These are phyloP conservation scores for Agrilus cyanescens DNA, from an alignment of 2,888 invertebrate genomes.

Conservation along the genomic window DNA sequence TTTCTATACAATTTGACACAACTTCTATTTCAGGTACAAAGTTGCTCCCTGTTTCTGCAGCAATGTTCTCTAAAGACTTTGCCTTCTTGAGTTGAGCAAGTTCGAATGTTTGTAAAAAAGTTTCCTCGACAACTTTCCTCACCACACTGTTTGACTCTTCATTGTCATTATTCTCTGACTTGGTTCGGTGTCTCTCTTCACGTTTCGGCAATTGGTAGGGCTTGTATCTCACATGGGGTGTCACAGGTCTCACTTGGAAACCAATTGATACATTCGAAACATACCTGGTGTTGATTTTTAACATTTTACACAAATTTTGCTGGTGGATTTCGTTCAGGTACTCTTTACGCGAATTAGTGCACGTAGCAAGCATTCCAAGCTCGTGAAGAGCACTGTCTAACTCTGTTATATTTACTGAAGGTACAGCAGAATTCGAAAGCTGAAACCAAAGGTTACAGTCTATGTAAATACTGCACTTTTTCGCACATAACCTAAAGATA, in stretches of 20 bases:
- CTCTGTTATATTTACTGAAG: conserved; percentile 35
- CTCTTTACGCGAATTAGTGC: conserved; percentile 45
- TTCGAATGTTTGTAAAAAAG: conserved; percentile 24
- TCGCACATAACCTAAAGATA: too few relatives aligned
- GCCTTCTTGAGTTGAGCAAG: conserved; percentile 42
- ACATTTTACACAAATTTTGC: conserved; percentile 36
- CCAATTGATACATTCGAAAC: conserved; percentile 52
- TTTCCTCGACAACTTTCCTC: conserved; percentile 24
- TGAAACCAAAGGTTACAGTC: too few relatives aligned
- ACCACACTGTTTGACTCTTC: conserved; percentile 23
- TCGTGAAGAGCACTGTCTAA: conserved; percentile 48
- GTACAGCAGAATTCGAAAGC: too few relatives aligned
- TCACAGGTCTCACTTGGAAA: conserved; percentile 43
- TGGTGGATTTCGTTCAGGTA: conserved; percentile 41
- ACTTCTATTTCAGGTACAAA: conserved; percentile 44
- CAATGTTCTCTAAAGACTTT: conserved; percentile 48
- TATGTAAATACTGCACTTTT: too few relatives aligned
- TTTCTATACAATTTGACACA: conserved; percentile 50
- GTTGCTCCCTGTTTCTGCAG: conserved; percentile 27
- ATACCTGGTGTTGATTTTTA: conserved; percentile 42
- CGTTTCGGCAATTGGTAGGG: conserved; percentile 46
- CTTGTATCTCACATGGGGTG: conserved; percentile 42
- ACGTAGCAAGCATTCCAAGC: conserved; percentile 48
- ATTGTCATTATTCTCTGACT: conserved; percentile 49
- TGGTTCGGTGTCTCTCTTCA: conserved; percentile 44